Conservation (phyloP, 1,140 invertebrate genomes). For the Bacillus rossius region DNA sequence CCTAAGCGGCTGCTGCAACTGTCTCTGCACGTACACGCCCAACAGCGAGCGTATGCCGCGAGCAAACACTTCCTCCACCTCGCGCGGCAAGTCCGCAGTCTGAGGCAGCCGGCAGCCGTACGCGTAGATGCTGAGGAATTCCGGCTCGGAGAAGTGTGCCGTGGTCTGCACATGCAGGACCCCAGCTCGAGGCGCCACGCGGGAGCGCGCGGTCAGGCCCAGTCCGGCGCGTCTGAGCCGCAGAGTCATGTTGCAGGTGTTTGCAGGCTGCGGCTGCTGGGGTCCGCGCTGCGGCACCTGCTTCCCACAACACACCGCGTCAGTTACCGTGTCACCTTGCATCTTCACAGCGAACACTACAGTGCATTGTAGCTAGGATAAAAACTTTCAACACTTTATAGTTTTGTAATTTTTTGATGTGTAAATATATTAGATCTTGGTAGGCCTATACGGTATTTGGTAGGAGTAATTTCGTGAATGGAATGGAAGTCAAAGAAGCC, state of each 20-base stretch:
- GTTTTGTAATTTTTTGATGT: too few relatives aligned
- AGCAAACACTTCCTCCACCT: conserved; percentile 79
- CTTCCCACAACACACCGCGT: too few relatives aligned
- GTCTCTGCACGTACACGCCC: conserved; percentile 74
- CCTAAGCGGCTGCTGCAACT: conserved; percentile 74
- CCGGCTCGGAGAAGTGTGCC: conserved; percentile 73
- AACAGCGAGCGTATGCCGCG: conserved; percentile 70
- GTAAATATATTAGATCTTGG: too few relatives aligned
- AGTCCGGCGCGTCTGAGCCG: conserved; percentile 68
- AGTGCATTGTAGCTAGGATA: too few relatives aligned
- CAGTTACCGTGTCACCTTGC: too few relatives aligned
- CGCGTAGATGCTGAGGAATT: conserved; percentile 76
- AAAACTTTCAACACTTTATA: too few relatives aligned
- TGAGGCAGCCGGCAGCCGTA: conserved; percentile 59
- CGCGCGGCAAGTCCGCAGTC: conserved; percentile 30
- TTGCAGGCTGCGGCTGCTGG: conserved; percentile 35
- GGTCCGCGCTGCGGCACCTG: background rate
- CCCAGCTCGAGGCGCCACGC: conserved; percentile 43
- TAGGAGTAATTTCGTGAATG: too few relatives aligned
- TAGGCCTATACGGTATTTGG: too few relatives aligned
- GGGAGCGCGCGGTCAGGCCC: conserved; percentile 54
- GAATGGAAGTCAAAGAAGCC: too few relatives aligned
- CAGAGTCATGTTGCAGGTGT: conserved; percentile 70
- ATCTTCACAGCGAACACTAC: too few relatives aligned
- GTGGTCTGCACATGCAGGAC: conserved; percentile 68